Percentiles rank a stretch among this genome's conserved stretches.
These are phyloP conservation scores for Serilophus lunatus DNA, from an alignment of 2,113 vertebrate genomes.

Conservation along the genomic window DNA sequence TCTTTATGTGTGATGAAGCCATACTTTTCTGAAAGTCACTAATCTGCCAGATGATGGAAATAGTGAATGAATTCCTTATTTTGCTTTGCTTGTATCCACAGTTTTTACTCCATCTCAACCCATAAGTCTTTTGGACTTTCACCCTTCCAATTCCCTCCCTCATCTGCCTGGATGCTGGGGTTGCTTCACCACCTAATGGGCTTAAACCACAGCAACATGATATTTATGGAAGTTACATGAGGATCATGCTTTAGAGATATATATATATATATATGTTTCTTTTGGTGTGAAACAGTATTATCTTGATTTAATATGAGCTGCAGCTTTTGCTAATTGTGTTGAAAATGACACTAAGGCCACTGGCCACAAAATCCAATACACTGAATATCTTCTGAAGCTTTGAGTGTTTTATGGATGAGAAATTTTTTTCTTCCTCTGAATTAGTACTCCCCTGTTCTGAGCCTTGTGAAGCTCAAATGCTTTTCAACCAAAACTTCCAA, in stretches of 20 bases:
- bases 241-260: background rate
- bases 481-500: background rate
- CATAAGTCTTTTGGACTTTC: background rate
- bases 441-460: background rate
- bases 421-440: background rate
- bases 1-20: rapidly evolving
- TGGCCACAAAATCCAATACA: background rate
- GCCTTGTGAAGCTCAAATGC: background rate
- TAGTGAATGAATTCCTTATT: background rate
- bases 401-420: background rate
- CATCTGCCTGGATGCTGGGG: background rate
- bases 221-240: background rate
- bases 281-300: background rate
- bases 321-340: background rate
- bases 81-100: rapidly evolving
- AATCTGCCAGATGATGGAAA: background rate
- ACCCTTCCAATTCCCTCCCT: background rate
- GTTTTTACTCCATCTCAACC: background rate
- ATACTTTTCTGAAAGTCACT: background rate
- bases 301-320: background rate
- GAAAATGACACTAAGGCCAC: background rate
- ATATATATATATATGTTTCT: background rate
- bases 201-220: background rate
- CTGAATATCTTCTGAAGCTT: background rate
- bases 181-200: background rate